phyloP scores from a whole-genome alignment of 2,888 invertebrate genomes.

The Ornithoptera priamus region DNA sequence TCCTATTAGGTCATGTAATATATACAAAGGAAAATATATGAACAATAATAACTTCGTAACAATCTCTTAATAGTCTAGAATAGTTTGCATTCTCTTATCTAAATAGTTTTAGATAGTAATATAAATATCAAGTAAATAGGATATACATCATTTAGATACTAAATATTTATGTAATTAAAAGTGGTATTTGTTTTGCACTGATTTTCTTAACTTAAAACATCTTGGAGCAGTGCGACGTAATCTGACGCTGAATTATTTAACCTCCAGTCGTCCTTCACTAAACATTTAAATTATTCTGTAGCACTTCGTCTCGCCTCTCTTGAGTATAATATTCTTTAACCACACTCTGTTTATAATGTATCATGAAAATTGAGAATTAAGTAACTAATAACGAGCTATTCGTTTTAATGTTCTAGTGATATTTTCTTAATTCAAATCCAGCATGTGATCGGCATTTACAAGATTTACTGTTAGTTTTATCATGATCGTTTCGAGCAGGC shows the following conservation, averaged over 20 bases:
- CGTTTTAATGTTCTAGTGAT: too few species aligned
- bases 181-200: neutral
- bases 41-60: neutral
- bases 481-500: too few species aligned
- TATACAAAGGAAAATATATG: neutral
- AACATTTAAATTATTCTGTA: conserved; percentile 72
- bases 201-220: conserved; percentile 13
- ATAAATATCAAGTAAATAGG: neutral
- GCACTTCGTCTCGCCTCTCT: conserved; percentile 54
- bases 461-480: neutral
- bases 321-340: conserved; percentile 3
- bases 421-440: too few species aligned
- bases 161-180: neutral
- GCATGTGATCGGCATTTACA: too few species aligned
- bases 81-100: neutral
- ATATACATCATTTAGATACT: neutral
- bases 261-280: conserved; percentile 56
- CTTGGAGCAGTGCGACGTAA: conserved; percentile 15
- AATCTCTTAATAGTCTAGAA: too few species aligned
- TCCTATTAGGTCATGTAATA: too few species aligned
- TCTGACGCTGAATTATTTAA: conserved; percentile 64
- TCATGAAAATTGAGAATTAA: neutral
- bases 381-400: neutral
- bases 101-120: neutral
- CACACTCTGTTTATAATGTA: neutral